Conservation (phyloP, 1,140 invertebrate genomes). For the Holotrichia oblita region DNA sequence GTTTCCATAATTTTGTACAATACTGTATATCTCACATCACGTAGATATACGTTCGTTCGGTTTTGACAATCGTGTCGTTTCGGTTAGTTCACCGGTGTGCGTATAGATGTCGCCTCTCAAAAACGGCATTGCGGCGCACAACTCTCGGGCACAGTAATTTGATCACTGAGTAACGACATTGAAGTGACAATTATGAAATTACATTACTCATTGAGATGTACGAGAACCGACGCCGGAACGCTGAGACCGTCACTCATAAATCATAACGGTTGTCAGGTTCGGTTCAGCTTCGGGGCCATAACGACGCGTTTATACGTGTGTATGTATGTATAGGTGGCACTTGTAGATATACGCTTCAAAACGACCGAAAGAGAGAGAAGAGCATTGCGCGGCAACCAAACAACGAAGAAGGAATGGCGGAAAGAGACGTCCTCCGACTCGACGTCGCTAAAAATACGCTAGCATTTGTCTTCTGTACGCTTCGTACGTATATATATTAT, state of each 20-base stretch:
- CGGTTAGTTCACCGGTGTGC: background rate
- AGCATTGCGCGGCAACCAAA: too few relatives aligned
- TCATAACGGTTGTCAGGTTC: conserved; percentile 46
- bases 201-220: conserved; percentile 58
- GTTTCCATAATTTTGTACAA: background rate
- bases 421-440: conserved; percentile 1
- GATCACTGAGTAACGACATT: conserved; percentile 54
- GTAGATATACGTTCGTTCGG: background rate
- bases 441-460: conserved; percentile 30
- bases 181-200: conserved; percentile 60
- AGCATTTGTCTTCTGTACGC: conserved; percentile 12
- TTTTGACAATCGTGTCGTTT: background rate
- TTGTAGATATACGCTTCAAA: background rate
- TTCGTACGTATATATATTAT: background rate
- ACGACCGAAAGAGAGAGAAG: background rate
- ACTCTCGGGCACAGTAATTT: conserved; percentile 46
- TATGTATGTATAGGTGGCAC: background rate
- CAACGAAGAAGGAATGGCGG: background rate
- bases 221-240: conserved; percentile 51
- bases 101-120: background rate
- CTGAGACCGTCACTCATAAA: conserved; percentile 54
- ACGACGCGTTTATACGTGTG: conserved; percentile 20
- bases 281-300: conserved; percentile 39
- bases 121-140: background rate
- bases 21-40: background rate